Evolutionary conservation across 2,888 invertebrate species (phyloP), one percentile per base, ranked within the genome.

Genomic region (Clostera curtula): DNA sequence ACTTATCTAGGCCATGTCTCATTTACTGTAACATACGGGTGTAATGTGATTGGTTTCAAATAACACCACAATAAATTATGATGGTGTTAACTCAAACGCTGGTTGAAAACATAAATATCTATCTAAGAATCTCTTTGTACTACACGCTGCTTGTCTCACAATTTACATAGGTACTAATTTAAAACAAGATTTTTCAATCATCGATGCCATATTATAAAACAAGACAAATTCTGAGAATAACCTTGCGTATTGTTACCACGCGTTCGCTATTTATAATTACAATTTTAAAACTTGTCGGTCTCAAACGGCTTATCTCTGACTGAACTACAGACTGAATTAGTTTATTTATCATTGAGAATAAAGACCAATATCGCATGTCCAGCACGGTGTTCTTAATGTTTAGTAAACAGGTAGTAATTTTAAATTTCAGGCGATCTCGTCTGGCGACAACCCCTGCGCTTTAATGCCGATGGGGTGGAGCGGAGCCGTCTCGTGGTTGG

Each of bases 181-280:
- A 56, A 68, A 71, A 62, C 59, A 56, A 53, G 56, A 64, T 65
- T 58, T 57, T 70, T 64, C 68, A 69, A 69, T 73, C 66, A 67
- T 65, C 63, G 55, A 51, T 60, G 55, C 56, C 37, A 59, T 60
- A 65, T 67, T 69, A 72, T 68, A 70, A 77, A 73, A 75, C 61
- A 65, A 68, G 60, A 63, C 59, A 61, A 63, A 70, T 76, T 72
- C 74, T 67, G 43, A 53, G 70, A 76, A 77, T 73, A 76, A 56
- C 67, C 69, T 75, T 73, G 74, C 75, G 63, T 56, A 71, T 76
- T 76, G 73, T 77, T 74, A 71, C 69, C 68, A 75, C 63, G 66
- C 71, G 67, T 73, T 76, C 64, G 75, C 77, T 79, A 79, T 80
- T 79, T 74, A 76, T 79, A 79, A 79, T 79, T 76, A 77, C 65